phyloP scores from a whole-genome alignment of 2,888 invertebrate species.

The Prosopocoilus inquinatus region DNA sequence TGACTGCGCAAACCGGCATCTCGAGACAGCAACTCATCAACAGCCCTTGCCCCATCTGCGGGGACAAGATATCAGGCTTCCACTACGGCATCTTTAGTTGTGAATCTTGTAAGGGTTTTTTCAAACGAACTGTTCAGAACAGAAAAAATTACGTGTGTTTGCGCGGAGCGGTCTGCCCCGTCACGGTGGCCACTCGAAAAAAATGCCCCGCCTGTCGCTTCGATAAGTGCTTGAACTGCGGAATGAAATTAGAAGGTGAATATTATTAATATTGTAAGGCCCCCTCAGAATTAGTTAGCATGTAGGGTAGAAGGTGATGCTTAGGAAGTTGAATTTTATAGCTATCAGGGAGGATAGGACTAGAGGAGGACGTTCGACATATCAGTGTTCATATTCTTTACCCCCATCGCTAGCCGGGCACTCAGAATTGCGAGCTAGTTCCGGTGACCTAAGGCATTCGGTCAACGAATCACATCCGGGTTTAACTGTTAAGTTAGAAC shows the following conservation, averaged over 20 bases:
- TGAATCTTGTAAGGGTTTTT: conserved; percentile 97
- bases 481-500: conserved; percentile 55
- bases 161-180: conserved; percentile 86
- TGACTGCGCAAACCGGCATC: conserved; percentile 72
- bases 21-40: conserved; percentile 87
- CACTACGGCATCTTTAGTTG: conserved; percentile 98
- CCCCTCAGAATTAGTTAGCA: not conserved
- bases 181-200: conserved; percentile 89
- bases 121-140: conserved; percentile 98
- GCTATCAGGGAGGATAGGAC: conserved; percentile 95
- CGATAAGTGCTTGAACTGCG: conserved; percentile 91
- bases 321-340: conserved; percentile 39
- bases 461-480: conserved; percentile 35
- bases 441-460: conserved; percentile 49
- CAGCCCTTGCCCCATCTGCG: conserved; percentile 92
- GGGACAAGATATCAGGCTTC: conserved; percentile 94
- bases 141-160: conserved; percentile 94
- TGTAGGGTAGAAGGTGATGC: too few species aligned
- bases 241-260: conserved; percentile 92
- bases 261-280: conserved; percentile 15
- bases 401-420: conserved; percentile 62
- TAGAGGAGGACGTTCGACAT: conserved; percentile 92
- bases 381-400: conserved; percentile 90
- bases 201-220: conserved; percentile 97
- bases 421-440: conserved; percentile 50